Percentiles rank a stretch among this genome's conserved stretches.
Evolutionary conservation across 2,888 invertebrate species (phyloP).

Genomic region (Phyllotreta striolata): DNA sequence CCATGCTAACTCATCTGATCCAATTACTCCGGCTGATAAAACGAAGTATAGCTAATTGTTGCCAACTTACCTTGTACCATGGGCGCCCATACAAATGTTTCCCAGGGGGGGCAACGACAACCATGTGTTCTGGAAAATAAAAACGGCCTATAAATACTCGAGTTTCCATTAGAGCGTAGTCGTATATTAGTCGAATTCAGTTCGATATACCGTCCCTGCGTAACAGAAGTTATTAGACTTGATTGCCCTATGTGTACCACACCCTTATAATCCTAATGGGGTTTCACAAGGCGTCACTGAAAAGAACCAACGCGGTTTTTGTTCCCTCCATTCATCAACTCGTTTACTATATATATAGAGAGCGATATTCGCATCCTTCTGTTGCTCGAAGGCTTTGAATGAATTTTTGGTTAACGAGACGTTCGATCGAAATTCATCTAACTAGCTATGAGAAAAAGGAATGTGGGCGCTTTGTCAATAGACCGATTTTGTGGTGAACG

Average conservation of each 20-base stretch:
- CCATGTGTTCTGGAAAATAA: slow-evolving; percentile 41
- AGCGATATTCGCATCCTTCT: slow-evolving; percentile 11
- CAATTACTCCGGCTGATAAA: too few species aligned
- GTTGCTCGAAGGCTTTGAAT: slow-evolving; percentile 1
- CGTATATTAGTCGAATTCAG: too few species aligned
- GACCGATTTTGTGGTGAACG: too few species aligned
- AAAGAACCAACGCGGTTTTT: slow-evolving; percentile 5
- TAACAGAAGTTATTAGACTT: slow-evolving; percentile 12
- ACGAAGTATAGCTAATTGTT: too few species aligned
- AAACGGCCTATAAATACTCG: slow-evolving; percentile 15
- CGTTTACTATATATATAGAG: neutral
- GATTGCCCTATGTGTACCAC: slow-evolving; percentile 11
- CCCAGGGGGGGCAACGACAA: slow-evolving; percentile 45
- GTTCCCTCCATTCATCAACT: slow-evolving; percentile 2
- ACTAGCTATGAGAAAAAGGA: neutral
- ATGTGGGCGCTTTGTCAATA: neutral
- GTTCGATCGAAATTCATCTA: neutral
- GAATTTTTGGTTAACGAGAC: neutral
- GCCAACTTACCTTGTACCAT: slow-evolving; percentile 43
- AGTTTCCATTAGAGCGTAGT: too few species aligned
- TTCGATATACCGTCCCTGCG: neutral
- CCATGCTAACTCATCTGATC: too few species aligned
- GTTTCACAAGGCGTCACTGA: slow-evolving; percentile 1
- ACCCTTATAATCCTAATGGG: slow-evolving; percentile 24
- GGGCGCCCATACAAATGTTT: slow-evolving; percentile 45